Base-by-base conservation (phyloP, 1,140 invertebrate species). In the Drosophila trapezifrons region DNA sequence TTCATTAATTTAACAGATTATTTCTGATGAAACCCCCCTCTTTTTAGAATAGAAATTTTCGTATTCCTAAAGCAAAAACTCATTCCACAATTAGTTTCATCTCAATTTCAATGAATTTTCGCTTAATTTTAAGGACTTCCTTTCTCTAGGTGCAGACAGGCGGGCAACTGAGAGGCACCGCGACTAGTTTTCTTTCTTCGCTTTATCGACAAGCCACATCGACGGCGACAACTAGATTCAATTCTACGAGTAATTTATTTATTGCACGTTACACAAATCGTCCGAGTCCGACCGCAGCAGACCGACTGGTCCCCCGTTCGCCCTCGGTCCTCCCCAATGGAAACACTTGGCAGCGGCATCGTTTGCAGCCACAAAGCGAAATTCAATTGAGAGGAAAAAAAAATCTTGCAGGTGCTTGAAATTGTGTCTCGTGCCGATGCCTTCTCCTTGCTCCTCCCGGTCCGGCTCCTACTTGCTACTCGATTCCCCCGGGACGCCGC, bases 181-280 rank as follows among this genome's bases (percentile, higher is more conserved):
- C 73, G 80, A 84, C 82, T 78, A 78, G 79, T 82, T 85, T 81
- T 67, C 64, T 67, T 82, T 52, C 54, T 80, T 80, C 46, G 25
- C 72, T 76, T 74, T 78, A 63, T 75, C 77, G 70, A 58, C 70
- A 49, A 69, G 52, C 59, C 59, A 57, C 64, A 83, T 83, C 80
- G 76, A 62, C 64, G 78, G 82, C 80, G 76, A 78, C 71, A 75
- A 80, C 77, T 64, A 85, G 82, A 69, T 86, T 77, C 75, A 87
- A 80, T 84, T 81, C 77, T 82, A 75, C 59, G 58, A 71, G 69
- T 78, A 78, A 86, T 87, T 79, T 84, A 89, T 89, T 77, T 80
- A 87, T 83, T 83, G 74, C 70, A 81, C 79, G 67, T 83, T 83
- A 77, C 76, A 83, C 76, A 87, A 87, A 85, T 85, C 76, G 76